A percentile compares a stretch with the other conserved stretches of the same genome.
phyloP scores from a whole-genome alignment of 2,888 invertebrate species.

The Gisinianus flammeolus region DNA sequence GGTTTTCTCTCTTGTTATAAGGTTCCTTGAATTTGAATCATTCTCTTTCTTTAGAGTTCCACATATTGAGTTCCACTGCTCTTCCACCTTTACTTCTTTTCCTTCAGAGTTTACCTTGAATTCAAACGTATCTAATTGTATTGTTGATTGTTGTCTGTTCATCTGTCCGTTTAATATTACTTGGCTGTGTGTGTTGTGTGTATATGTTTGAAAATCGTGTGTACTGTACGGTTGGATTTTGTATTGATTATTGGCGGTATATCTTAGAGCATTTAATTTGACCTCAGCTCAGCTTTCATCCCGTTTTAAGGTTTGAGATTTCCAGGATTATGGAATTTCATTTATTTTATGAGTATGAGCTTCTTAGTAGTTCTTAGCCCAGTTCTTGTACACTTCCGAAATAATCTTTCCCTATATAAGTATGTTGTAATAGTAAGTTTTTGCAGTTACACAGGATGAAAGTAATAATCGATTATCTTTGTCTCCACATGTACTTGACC shows the following conservation, averaged over 20 bases:
- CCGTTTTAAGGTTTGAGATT: not conserved
- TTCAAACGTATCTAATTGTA: slow-evolving; percentile 17
- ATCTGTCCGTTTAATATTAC: not conserved
- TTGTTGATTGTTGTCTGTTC: not conserved
- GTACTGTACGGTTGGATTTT: not conserved
- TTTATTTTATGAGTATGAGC: too few species aligned
- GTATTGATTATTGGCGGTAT: not conserved
- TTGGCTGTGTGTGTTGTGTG: not conserved
- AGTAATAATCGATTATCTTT: too few species aligned
- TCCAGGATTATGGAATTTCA: not conserved
- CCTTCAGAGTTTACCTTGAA: not conserved
- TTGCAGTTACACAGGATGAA: too few species aligned
- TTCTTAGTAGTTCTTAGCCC: too few species aligned
- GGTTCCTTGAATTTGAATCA: not conserved
- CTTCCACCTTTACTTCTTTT: not conserved
- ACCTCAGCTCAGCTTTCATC: not conserved
- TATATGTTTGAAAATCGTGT: too few species aligned
- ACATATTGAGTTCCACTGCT: not conserved
- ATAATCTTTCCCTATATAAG: too few species aligned
- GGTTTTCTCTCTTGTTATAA: not conserved
- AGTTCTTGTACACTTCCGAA: too few species aligned
- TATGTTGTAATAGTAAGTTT: too few species aligned
- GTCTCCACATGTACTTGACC: too few species aligned
- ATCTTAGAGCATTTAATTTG: not conserved
- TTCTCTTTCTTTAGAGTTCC: slow-evolving; percentile 6